Conservation (phyloP, 2,797 vertebrate species). For the Brachyalestes nurse region DNA sequence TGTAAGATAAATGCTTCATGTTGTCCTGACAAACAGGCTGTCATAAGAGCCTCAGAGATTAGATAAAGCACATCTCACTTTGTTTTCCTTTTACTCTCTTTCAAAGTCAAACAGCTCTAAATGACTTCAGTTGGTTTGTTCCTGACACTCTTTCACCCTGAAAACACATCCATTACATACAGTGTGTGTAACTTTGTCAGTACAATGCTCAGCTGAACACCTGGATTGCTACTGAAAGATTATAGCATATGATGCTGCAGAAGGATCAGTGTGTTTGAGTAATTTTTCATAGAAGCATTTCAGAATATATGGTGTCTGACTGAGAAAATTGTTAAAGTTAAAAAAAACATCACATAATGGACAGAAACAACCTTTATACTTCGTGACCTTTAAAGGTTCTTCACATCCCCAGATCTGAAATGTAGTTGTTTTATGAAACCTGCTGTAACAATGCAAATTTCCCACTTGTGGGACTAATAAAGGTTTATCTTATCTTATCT, state of each 20-base stretch:
- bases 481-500: too few species aligned
- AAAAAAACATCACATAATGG: too few species aligned
- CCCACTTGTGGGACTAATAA: too few species aligned
- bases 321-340: too few species aligned
- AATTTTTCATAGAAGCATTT: too few species aligned
- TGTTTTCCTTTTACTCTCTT: not conserved
- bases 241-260: not conserved
- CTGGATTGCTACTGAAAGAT: not conserved
- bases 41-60: conserved; percentile 8
- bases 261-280: too few species aligned
- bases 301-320: too few species aligned
- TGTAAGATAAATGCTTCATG: conserved; percentile 22
- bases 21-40: conserved; percentile 34
- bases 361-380: too few species aligned
- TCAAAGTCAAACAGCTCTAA: conserved; percentile 4
- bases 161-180: not conserved
- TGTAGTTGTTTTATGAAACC: too few species aligned
- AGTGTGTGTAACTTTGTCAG: not conserved
- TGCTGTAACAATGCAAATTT: too few species aligned
- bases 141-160: not conserved
- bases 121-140: not conserved
- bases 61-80: conserved; percentile 25
- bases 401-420: too few species aligned
- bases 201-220: not conserved
- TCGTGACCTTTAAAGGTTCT: too few species aligned